Evolutionary conservation across 2,888 invertebrate genomes (phyloP).

Genomic region (Athalia cordata): DNA sequence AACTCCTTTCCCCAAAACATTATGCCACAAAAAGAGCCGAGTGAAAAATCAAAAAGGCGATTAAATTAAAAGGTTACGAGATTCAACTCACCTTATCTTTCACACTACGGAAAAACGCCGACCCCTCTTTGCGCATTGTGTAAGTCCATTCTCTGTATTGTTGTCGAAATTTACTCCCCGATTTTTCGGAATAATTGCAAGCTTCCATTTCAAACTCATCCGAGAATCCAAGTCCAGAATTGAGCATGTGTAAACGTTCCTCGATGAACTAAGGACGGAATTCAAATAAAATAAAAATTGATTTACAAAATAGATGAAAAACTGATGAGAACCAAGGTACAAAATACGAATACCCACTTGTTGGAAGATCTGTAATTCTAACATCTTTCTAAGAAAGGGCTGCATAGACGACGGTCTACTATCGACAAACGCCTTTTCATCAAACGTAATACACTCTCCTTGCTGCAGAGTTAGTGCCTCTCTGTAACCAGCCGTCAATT

Average conservation of each 20-base stretch:
- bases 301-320: slow-evolving; percentile 12
- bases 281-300: neutral
- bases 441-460: slow-evolving; percentile 87
- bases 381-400: slow-evolving; percentile 91
- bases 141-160: slow-evolving; percentile 89
- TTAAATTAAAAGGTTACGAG: neutral
- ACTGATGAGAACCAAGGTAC: slow-evolving; percentile 10
- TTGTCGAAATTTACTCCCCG: slow-evolving; percentile 79
- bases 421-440: slow-evolving; percentile 90
- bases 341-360: slow-evolving; percentile 78
- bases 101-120: slow-evolving; percentile 89
- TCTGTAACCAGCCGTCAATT: slow-evolving; percentile 95
- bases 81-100: slow-evolving; percentile 85
- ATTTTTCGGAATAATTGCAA: slow-evolving; percentile 81
- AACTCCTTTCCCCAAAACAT: slow-evolving; percentile 12
- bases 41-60: neutral
- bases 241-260: slow-evolving; percentile 92
- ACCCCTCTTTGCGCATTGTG: slow-evolving; percentile 86
- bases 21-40: neutral
- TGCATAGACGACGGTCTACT: slow-evolving; percentile 90
- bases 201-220: slow-evolving; percentile 97
- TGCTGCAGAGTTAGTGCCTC: slow-evolving; percentile 89
- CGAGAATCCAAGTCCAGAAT: slow-evolving; percentile 93
- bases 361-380: slow-evolving; percentile 95
- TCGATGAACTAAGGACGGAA: slow-evolving; percentile 87